Evolutionary conservation across 2,113 vertebrate genomes (phyloP), one percentile per base, ranked within the genome.

Genomic region (Gavia stellata): DNA sequence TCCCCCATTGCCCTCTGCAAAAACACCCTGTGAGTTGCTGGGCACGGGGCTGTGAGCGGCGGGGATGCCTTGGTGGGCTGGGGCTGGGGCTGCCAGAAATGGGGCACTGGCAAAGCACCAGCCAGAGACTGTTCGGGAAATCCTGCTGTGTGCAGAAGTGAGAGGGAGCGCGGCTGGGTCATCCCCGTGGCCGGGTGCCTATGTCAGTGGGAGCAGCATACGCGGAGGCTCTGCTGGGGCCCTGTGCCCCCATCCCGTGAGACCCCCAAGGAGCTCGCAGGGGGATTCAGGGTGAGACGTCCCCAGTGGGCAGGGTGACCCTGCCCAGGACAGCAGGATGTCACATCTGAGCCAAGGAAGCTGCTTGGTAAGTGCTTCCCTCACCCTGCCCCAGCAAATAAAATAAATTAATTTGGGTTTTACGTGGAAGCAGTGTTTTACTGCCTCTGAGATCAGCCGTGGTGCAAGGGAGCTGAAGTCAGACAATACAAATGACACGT

Each of bases 401-500:
- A 83, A 96, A 86, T 77, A n/a, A 95, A 78, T 67, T 92, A 58
- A 49, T 78, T 82, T 31, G 83, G 40, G 36, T 38, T 93, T 88
- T 86, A 91, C 4, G 11, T 47, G 92, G 72, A 65, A 92, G 88
- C 45, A 10, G 56, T 12, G 23, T 38, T 96, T 94, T 86, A 66
- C 75, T 82, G 92, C 85, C 58, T 4, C 85, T 40, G 66, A 81
- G 94, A 56, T 80, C 78, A 49, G 90, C 38, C 20, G 0, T 3
- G 78, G 78, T 78, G 90, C 87, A 6, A 80, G 77, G 92, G 8
- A 59, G 92, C 53, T 14, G 2, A 10, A 86, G 75, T 80, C 91
- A 92, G 92, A 95, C 96, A 86, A 55, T 74, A 78, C 92, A 66
- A 93, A 81, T 55, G 96, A 74, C 96, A 92, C 45, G 20, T 94